Conservation (phyloP, 2,113 vertebrate genomes). For the Neopipo cinnamomea region DNA sequence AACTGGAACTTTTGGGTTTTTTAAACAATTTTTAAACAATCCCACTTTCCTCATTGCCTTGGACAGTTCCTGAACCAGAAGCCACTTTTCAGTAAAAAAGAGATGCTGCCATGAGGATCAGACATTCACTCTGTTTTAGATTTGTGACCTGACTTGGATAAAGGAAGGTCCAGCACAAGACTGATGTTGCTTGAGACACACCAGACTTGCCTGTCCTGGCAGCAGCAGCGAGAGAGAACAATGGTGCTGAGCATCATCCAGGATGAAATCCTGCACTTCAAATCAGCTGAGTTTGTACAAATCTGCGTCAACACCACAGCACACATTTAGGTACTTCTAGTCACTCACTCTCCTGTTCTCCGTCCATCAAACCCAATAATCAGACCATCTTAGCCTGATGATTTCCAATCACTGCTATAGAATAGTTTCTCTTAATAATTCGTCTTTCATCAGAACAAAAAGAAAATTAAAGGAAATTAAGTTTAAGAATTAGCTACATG, state of each 20-base stretch:
- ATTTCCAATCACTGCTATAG: not conserved
- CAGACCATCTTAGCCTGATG: accelerated
- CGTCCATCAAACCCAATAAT: not conserved
- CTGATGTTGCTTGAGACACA: not conserved
- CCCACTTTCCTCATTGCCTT: not conserved
- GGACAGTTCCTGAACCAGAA: not conserved
- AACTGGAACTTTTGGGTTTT: not conserved
- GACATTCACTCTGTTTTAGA: not conserved
- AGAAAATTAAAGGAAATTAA: not conserved
- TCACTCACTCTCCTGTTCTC: not conserved
- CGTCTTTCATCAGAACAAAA: not conserved
- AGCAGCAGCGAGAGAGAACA: not conserved
- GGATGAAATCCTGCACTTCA: not conserved
- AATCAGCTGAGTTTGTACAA: not conserved
- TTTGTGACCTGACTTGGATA: not conserved
- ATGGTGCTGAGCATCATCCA: not conserved
- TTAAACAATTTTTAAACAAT: not conserved
- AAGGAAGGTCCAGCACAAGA: not conserved
- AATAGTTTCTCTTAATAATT: not conserved
- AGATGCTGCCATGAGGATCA: not conserved
- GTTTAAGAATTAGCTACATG: not conserved
- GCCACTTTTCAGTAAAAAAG: not conserved
- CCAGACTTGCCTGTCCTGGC: not conserved
- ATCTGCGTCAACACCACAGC: not conserved
- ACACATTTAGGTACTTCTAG: not conserved